These are phyloP conservation scores for Papilio xuthus DNA, from an alignment of 1,140 invertebrate species.

Conservation along the genomic window DNA sequence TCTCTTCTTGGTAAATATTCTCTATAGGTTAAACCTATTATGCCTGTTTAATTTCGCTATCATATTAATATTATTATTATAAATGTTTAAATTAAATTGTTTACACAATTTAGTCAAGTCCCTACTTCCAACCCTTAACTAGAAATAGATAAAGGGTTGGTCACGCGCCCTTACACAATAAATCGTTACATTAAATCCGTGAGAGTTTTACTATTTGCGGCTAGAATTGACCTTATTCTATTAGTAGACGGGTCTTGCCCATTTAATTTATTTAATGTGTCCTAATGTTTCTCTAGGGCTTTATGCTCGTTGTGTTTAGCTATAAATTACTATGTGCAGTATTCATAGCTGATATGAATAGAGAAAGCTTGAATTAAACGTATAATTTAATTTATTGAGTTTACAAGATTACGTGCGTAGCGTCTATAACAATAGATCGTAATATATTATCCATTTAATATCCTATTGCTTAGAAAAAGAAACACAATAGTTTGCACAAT, in stretches of 20 bases:
- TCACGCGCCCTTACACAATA: slow-evolving; percentile 45
- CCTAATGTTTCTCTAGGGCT: slow-evolving; percentile 46
- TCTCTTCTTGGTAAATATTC: not conserved
- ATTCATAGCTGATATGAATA: slow-evolving; percentile 36
- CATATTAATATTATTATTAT: too few relatives aligned
- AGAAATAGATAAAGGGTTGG: slow-evolving; percentile 18
- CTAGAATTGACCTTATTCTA: slow-evolving; percentile 60
- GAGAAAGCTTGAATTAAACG: slow-evolving; percentile 18
- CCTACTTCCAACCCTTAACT: not conserved
- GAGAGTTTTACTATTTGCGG: slow-evolving; percentile 58
- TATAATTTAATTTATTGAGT: slow-evolving; percentile 29
- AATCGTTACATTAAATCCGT: slow-evolving; percentile 49
- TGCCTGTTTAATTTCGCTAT: not conserved
- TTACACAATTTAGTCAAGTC: not conserved
- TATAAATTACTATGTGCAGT: slow-evolving; percentile 55
- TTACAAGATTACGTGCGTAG: slow-evolving; percentile 3
- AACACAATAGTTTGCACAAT: slow-evolving; percentile 26
- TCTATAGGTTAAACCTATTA: not conserved
- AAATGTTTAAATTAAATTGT: not conserved
- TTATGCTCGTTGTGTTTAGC: slow-evolving; percentile 57
- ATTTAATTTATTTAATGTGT: slow-evolving; percentile 51
- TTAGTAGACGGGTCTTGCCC: slow-evolving; percentile 49
- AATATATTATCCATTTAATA: not conserved
- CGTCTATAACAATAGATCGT: not conserved
- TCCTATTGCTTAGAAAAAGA: not conserved